These are phyloP conservation scores for Melieria omissa DNA, from an alignment of 2,888 invertebrate species.

Conservation along the genomic window DNA sequence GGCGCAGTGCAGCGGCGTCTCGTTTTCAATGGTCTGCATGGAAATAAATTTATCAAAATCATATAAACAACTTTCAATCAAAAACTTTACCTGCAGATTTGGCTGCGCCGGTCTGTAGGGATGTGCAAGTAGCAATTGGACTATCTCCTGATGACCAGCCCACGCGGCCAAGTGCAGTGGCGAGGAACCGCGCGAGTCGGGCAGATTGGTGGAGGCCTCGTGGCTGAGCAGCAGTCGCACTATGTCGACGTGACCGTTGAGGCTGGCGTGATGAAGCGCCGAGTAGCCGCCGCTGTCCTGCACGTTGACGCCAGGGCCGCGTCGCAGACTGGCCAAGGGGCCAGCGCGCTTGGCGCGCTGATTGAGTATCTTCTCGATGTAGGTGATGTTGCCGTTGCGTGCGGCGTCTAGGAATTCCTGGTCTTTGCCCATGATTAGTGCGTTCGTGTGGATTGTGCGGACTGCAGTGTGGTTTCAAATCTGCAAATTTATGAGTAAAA, in stretches of 20 bases:
- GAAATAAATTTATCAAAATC: not conserved
- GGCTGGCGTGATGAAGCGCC: conserved; percentile 91
- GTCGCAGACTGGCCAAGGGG: conserved; percentile 89
- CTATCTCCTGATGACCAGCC: conserved; percentile 92
- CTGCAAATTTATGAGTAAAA: conserved; percentile 4
- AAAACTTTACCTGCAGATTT: conserved; percentile 78
- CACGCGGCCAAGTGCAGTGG: conserved; percentile 94
- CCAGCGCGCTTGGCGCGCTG: conserved; percentile 92
- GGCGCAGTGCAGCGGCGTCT: conserved; percentile 93
- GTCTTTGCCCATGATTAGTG: conserved; percentile 86
- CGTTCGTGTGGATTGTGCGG: not conserved
- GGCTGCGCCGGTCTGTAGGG: conserved; percentile 86
- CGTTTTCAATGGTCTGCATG: conserved; percentile 83
- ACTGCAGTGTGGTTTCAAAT: not conserved
- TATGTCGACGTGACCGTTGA: conserved; percentile 93
- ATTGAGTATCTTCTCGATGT: conserved; percentile 90
- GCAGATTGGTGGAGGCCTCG: conserved; percentile 85
- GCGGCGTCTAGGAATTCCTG: conserved; percentile 96
- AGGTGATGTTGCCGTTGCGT: conserved; percentile 87
- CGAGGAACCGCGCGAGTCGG: conserved; percentile 90
- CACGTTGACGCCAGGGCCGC: conserved; percentile 91
- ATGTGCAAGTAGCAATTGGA: conserved; percentile 83
- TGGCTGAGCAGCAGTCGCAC: conserved; percentile 84
- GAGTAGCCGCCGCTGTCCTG: conserved; percentile 95
- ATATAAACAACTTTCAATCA: conserved; percentile 5